These are phyloP conservation scores for Pachycephus smyrnensis DNA, from an alignment of 2,888 invertebrate genomes.

Conservation along the genomic window DNA sequence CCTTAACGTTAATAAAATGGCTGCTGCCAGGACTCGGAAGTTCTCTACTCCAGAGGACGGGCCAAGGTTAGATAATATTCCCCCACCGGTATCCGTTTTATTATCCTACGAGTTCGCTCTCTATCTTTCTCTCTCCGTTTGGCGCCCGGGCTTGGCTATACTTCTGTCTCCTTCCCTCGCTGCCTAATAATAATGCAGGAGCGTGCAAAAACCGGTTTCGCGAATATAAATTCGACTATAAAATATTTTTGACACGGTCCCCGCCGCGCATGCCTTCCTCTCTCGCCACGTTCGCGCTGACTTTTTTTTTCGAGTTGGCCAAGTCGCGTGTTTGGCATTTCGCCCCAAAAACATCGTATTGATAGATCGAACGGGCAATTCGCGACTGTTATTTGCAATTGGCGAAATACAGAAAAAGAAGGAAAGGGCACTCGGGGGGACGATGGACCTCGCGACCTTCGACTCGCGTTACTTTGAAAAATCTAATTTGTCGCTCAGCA, in stretches of 20 bases:
- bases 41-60: conserved; percentile 18
- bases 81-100: conserved; percentile 1
- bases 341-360: no score
- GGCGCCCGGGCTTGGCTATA: no score
- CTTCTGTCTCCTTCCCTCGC: conserved; percentile 2
- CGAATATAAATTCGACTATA: conserved; percentile 40
- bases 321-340: neutral
- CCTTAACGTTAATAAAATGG: no score
- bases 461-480: neutral
- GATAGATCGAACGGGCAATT: no score
- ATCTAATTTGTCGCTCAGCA: neutral
- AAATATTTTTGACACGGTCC: conserved; percentile 37
- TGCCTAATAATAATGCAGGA: conserved; percentile 9
- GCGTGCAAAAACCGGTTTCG: conserved; percentile 33
- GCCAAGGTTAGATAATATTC: conserved; percentile 21
- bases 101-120: neutral
- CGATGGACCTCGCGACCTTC: neutral
- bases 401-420: no score
- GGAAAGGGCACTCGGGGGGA: no score
- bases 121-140: neutral
- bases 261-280: neutral
- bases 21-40: conserved; percentile 16
- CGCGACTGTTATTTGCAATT: no score
- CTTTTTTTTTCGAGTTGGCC: conserved; percentile 8
- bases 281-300: neutral